phyloP scores from a whole-genome alignment of 1,140 invertebrate species.

The Chironomus striatipennis region DNA sequence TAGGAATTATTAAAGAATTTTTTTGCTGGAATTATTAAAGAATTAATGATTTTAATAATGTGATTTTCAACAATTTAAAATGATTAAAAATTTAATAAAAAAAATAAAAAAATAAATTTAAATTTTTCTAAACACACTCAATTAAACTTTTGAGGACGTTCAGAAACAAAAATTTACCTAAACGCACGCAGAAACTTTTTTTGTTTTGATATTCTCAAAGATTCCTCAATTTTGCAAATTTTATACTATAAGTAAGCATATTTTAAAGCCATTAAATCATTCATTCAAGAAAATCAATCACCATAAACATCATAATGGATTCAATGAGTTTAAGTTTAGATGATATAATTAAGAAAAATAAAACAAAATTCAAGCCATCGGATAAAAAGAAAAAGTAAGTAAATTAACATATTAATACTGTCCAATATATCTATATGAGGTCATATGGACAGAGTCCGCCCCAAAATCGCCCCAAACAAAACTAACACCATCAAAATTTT shows the following conservation, averaged over 20 bases:
- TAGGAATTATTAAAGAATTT: too few relatives aligned
- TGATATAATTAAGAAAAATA: conserved; percentile 29
- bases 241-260: not conserved
- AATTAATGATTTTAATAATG: too few relatives aligned
- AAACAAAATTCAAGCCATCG: conserved; percentile 1
- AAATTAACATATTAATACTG: not conserved
- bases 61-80: too few relatives aligned
- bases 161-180: too few relatives aligned
- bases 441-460: too few relatives aligned
- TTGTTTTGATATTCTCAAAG: not conserved
- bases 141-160: too few relatives aligned
- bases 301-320: conserved; percentile 14
- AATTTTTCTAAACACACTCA: not conserved
- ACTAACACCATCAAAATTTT: too few relatives aligned
- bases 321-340: conserved; percentile 28
- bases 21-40: too few relatives aligned
- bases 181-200: not conserved
- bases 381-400: not conserved
- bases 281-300: not conserved
- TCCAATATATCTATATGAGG: not conserved
- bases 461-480: too few relatives aligned
- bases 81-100: too few relatives aligned
- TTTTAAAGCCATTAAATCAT: not conserved
- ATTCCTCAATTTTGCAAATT: not conserved
- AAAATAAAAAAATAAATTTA: too few relatives aligned